Evolutionary conservation across 2,888 invertebrate genomes (phyloP).

Genomic region (Cerceris ruficornis): DNA sequence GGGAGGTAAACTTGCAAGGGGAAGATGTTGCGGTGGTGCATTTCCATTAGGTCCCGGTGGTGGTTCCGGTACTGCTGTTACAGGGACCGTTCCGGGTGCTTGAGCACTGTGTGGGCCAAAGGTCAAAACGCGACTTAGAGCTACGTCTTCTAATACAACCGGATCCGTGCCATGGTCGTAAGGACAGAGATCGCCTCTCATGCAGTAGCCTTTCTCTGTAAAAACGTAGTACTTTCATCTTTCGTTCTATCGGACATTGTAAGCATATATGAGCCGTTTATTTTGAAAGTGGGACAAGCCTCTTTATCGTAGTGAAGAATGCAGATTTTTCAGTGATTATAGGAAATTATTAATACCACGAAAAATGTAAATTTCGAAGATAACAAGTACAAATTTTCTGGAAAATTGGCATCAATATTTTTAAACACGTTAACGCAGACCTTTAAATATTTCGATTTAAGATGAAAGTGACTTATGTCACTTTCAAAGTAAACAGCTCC

Average conservation of each 20-base stretch:
- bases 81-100: conserved; percentile 75
- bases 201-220: conserved; percentile 96
- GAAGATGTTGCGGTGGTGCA: conserved; percentile 79
- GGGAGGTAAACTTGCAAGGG: conserved; percentile 79
- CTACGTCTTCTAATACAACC: conserved; percentile 95
- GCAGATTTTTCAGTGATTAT: no score
- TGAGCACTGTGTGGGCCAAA: conserved; percentile 82
- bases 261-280: no score
- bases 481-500: no score
- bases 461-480: no score
- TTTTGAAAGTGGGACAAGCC: no score
- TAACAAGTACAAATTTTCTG: no score
- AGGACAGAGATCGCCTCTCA: conserved; percentile 97
- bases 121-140: conserved; percentile 83
- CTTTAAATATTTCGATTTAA: no score
- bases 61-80: conserved; percentile 73
- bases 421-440: no score
- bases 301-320: no score
- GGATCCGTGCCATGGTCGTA: conserved; percentile 99
- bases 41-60: conserved; percentile 79
- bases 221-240: conserved; percentile 49
- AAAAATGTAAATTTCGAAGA: background rate
- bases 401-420: no score
- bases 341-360: no score
- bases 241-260: background rate